Base-by-base conservation (phyloP, 2,113 vertebrate species). In the Mormyrus iriodes region DNA sequence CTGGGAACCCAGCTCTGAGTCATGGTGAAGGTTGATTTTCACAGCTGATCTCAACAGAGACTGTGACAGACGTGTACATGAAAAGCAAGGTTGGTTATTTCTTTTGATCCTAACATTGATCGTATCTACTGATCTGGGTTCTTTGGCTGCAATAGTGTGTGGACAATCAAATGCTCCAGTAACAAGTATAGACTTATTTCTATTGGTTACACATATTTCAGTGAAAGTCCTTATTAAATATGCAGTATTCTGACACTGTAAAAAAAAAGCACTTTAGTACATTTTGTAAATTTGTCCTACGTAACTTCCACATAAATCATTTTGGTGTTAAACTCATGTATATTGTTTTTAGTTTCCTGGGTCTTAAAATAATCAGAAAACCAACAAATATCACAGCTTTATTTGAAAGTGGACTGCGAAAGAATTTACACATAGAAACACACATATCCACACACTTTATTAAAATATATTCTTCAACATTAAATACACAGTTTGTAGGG, bases 391-490 rank as follows among this genome's bases (percentile, higher is more conserved):
- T 42, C 35, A 19, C 73, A 39, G 35, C 73, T 79, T 42, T 79
- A 69, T 85, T 85, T 51, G 44, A 48, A 85, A n/a, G 44, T 31
- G 44, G n/a, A 31, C 48, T 27, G 24, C n/a, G 46, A 24, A 85
- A 85, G n/a, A 48, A 48, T 85, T 12, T 85, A 83, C 31, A 46
- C 27, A 58, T 17, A 27, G 17, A 31, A 15, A 44, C 9, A 44
- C 1, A 1, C 15, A 69, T n/a, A 88, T 44, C 52, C 15, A 88
- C 65, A 88, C 44, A 88, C 93, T 95, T 96, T 95, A 96, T 95
- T 96, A 95, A 95, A 96, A 95, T 91, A 94, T 94, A 89, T 90
- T 92, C 88, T 91, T 93, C 93, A 93, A 90, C 65, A 79, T 65
- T 88, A 76, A 90, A 92, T 93, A 88, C 86, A 91, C 93, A 93